Conservation (phyloP, 2,113 vertebrate genomes). For the Prochilodus magdalenae region DNA sequence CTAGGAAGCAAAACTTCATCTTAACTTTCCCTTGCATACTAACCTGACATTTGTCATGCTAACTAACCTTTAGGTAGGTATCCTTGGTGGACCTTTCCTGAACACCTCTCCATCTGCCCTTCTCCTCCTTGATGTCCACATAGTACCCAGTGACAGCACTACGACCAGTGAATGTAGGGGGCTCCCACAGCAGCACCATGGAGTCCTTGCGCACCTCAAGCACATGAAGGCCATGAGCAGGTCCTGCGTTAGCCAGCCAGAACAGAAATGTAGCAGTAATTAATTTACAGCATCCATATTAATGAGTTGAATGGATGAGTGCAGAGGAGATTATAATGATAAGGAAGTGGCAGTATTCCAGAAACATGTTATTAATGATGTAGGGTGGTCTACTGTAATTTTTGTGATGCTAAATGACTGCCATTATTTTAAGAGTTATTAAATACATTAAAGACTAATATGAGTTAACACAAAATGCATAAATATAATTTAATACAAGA, state of each 20-base stretch:
- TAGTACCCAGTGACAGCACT: slow-evolving; percentile 90
- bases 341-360: no score
- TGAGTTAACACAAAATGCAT: no score
- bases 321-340: background rate
- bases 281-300: background rate
- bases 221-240: slow-evolving; percentile 83
- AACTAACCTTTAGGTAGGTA: slow-evolving; percentile 86
- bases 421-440: no score
- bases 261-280: slow-evolving; percentile 10
- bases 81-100: slow-evolving; percentile 83
- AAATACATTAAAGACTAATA: no score
- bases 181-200: slow-evolving; percentile 89
- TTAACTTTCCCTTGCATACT: background rate
- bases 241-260: slow-evolving; percentile 72
- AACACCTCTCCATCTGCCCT: slow-evolving; percentile 85
- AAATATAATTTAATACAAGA: no score
- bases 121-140: slow-evolving; percentile 87
- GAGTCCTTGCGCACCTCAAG: slow-evolving; percentile 90
- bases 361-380: background rate
- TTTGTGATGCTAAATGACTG: background rate
- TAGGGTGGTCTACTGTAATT: background rate
- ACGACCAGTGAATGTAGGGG: slow-evolving; percentile 86
- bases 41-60: slow-evolving; percentile 15
- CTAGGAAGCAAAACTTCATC: no score
- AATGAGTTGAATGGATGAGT: background rate